Evolutionary conservation across 2,113 vertebrate genomes (phyloP).

Genomic region (Heterochromis multidens): DNA sequence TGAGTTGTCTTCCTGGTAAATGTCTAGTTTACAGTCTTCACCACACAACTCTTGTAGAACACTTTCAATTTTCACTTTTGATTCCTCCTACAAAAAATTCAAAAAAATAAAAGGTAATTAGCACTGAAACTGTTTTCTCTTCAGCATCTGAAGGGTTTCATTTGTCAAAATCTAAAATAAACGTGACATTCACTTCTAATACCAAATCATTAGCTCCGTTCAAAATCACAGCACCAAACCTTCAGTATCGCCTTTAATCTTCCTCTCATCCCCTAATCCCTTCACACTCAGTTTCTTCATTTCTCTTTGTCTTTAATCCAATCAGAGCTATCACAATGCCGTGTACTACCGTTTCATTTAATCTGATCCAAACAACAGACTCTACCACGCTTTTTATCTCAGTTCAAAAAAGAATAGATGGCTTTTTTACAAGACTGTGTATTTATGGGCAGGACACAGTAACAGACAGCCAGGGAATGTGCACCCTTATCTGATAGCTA

Average conservation of each 20-base stretch:
- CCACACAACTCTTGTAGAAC: constrained; percentile 65
- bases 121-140: not conserved
- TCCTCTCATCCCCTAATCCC: not conserved
- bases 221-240: not conserved
- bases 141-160: not conserved
- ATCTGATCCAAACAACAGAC: constrained; percentile 13
- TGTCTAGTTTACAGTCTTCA: constrained; percentile 68
- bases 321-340: not conserved
- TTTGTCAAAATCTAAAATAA: not conserved
- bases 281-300: not conserved
- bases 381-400: not conserved
- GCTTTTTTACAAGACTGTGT: not conserved
- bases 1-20: constrained; percentile 69
- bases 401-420: not conserved
- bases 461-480: not conserved
- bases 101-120: not conserved
- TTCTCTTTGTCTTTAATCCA: not conserved
- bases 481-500: not conserved
- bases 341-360: not conserved
- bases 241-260: not conserved
- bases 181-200: not conserved
- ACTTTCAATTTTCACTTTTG: constrained; percentile 54
- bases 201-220: not conserved
- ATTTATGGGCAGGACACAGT: not conserved
- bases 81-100: constrained; percentile 53